Evolutionary conservation across 2,797 vertebrate genomes (phyloP), one percentile per base, ranked within the genome.

Genomic region (Phaenicophaeus curvirostris): DNA sequence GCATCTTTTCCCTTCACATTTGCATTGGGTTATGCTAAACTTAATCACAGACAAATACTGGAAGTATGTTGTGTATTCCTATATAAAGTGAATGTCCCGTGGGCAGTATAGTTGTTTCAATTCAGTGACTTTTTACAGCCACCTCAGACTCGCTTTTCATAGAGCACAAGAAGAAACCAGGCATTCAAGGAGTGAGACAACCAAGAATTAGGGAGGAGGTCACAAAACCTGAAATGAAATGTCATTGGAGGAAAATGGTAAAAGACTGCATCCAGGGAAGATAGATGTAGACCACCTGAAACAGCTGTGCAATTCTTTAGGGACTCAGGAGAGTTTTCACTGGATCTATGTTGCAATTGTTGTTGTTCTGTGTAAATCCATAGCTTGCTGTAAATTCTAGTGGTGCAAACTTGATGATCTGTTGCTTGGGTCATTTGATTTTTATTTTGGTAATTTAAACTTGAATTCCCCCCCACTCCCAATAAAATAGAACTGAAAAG

Each of bases 181-280:
- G 42, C 87, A 80, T 85, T 92, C 58, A 51, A 66, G 62, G 73
- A 81, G 58, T 9, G 51, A 84, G 58, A 69, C 80, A 86, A 83
- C 62, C 84, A 81, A 84, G 90, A 91, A 93, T 72, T 65, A 73
- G 61, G 25, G 83, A 80, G n/a, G n/a, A n/a, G 85, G 85, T 94
- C 89, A 91, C 62, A 73, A 94, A 94, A 95, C 91, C 66, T 88
- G 69, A 96, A 93, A 83, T 74, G 39, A 94, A 83, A 78, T 94
- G 93, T 86, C 87, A 84, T 55, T 95, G 83, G 53, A 55, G 76
- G 39, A 69, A 93, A 84, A 86, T 14, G 69, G 93, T 96, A 87
- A 91, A 96, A 95, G 91, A 51, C 28, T 30, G 63, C 28, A 41
- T 35, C 66, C 72, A 57, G 85, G 85, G 66, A 94, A 90, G 69